Evolutionary conservation across 2,888 invertebrate species (phyloP).

Genomic region (Agonopterix subpropinquella): DNA sequence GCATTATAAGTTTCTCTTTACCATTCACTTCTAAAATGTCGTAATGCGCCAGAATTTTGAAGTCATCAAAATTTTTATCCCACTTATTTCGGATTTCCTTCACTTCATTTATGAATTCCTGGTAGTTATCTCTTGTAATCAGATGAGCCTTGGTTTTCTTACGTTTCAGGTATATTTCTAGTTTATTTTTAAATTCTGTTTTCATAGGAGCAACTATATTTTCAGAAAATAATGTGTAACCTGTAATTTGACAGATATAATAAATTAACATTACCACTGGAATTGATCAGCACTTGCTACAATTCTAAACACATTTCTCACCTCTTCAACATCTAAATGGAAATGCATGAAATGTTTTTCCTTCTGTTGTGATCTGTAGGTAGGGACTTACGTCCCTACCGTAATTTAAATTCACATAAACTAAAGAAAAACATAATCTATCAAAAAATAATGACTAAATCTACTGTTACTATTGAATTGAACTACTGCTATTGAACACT

Average conservation of each 20-base stretch:
- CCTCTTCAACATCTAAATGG: too few species aligned
- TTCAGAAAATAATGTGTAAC: constrained; percentile 22
- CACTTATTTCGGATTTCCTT: constrained; percentile 37
- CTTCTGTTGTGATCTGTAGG: too few species aligned
- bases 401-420: too few species aligned
- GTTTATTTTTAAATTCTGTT: constrained; percentile 41
- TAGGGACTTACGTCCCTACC: too few species aligned
- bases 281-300: too few species aligned
- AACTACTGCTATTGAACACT: too few species aligned
- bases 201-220: constrained; percentile 36
- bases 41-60: constrained; percentile 47
- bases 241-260: constrained; percentile 22
- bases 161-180: constrained; percentile 33
- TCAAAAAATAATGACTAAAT: too few species aligned
- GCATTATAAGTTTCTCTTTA: constrained; percentile 41
- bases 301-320: too few species aligned
- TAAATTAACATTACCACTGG: too few species aligned
- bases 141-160: constrained; percentile 48
- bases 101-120: constrained; percentile 46
- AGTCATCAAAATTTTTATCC: constrained; percentile 46
- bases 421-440: too few species aligned
- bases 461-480: too few species aligned
- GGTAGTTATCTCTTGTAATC: constrained; percentile 34
- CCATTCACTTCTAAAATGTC: constrained; percentile 38
- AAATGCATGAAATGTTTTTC: too few species aligned